A percentile compares a stretch with the other conserved stretches of the same genome.
Evolutionary conservation across 2,113 vertebrate species (phyloP).

Genomic region (Casuarius casuarius): DNA sequence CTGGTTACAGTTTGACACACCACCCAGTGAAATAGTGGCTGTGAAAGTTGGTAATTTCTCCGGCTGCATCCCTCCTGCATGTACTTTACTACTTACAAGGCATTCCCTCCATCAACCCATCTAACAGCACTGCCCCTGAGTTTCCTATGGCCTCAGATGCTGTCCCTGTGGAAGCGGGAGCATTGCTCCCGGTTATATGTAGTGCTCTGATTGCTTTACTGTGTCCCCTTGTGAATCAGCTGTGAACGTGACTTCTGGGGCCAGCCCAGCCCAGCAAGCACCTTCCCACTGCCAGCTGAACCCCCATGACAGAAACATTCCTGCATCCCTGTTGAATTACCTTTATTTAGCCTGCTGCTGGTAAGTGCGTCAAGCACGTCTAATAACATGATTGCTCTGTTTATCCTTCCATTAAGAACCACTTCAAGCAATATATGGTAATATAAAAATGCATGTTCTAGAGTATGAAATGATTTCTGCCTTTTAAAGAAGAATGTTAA

Average conservation of each 20-base stretch:
- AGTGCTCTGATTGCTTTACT: background rate
- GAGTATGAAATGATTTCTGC: conserved; percentile 74
- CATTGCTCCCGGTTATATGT: background rate
- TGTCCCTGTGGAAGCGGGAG: background rate
- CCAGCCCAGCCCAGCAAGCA: conserved; percentile 5
- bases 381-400: conserved; percentile 78
- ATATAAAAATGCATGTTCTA: conserved; percentile 73
- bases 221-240: conserved; percentile 17
- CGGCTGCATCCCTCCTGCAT: conserved; percentile 31
- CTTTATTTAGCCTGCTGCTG: conserved; percentile 72
- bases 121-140: conserved; percentile 34
- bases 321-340: conserved; percentile 63
- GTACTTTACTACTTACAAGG: background rate
- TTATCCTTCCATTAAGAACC: conserved; percentile 78
- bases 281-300: conserved; percentile 31
- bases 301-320: conserved; percentile 50
- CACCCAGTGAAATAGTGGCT: conserved; percentile 49
- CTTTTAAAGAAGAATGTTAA: conserved; percentile 70
- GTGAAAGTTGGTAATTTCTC: conserved; percentile 47
- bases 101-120: conserved; percentile 4
- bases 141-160: background rate
- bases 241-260: conserved; percentile 5
- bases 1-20: conserved; percentile 60
- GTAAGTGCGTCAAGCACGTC: conserved; percentile 68
- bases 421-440: conserved; percentile 76